Evolutionary conservation across 2,888 invertebrate species (phyloP), one percentile per base, ranked within the genome.

Genomic region (Melieria omissa): DNA sequence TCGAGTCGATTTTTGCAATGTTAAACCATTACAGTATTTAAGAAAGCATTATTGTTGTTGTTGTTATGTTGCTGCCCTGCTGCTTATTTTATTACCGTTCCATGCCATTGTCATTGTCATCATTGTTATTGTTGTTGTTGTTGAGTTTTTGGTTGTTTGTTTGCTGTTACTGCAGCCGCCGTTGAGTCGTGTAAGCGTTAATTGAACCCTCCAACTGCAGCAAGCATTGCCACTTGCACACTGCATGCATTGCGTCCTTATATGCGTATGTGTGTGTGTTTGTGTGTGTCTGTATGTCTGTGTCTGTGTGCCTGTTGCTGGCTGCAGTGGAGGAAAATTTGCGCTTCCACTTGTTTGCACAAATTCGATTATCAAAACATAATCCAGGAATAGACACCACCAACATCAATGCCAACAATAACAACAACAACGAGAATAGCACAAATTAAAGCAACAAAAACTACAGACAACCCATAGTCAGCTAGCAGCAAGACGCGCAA

Each of bases 351-450:
- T 79, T 80, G 82, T 78, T 80, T 81, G 81, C 74, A 74, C 82
- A 82, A 81, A 81, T 82, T 81, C 81, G 81, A 81, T 81, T 81
- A 81, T 82, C 80, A 80, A 78, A 78, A 78, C 76, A 79, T 77
- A 75, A 71, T 69, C 69, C 69, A 66, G 71, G 65, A 72, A 73
- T 57, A 60, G 4, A 47, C 14, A 14, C n/a, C 46, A 71, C 52
- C 52, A 57, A 41, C 14, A 41, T 8, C 12, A 52, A 45, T 9
- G 55, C 14, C 29, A 14, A 46, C 54, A 52, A 14, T 49, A 52
- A 63, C 14, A 44, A 45, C 9, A 8, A 49, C 57, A 41, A 14
- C 12, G 44, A 46, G 7, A 60, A 42, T 5, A 14, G 8, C 54
- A 5, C 29, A 29, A 29, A 54, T 6, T 16, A 60, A 29, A 52